Conservation (phyloP, 1,140 invertebrate species). For the Heliconius hewitsoni region DNA sequence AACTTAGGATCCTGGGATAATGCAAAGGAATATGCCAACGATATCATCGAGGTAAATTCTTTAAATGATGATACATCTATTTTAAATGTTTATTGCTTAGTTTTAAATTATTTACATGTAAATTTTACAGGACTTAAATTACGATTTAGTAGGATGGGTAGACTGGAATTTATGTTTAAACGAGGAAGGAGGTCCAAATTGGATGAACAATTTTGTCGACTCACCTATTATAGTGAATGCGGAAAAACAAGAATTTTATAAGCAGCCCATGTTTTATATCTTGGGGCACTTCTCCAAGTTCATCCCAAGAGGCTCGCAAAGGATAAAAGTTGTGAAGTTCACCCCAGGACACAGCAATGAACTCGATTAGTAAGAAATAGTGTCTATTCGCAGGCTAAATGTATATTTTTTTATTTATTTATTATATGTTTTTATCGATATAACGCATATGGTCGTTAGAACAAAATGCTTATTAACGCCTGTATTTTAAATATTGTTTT, state of each 20-base stretch:
- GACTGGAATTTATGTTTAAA: conserved; percentile 93
- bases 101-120: neutral
- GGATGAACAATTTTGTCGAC: conserved; percentile 87
- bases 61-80: neutral
- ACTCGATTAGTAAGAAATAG: conserved; percentile 6
- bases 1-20: conserved; percentile 87
- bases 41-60: conserved; percentile 84
- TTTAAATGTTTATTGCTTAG: neutral
- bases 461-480: too few relatives aligned
- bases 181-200: conserved; percentile 88
- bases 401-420: too few relatives aligned
- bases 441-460: too few relatives aligned
- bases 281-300: conserved; percentile 92
- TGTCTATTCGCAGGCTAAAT: too few relatives aligned
- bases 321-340: conserved; percentile 60
- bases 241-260: conserved; percentile 84
- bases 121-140: conserved; percentile 83
- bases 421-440: too few relatives aligned
- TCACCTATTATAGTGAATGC: conserved; percentile 87
- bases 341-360: neutral
- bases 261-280: conserved; percentile 92
- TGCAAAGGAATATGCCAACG: conserved; percentile 84
- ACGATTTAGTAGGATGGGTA: conserved; percentile 87
- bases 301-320: conserved; percentile 82
- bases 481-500: too few relatives aligned